Conservation (phyloP, 64 coral and sea anemone genomes). For the Montipora foliosa region DNA sequence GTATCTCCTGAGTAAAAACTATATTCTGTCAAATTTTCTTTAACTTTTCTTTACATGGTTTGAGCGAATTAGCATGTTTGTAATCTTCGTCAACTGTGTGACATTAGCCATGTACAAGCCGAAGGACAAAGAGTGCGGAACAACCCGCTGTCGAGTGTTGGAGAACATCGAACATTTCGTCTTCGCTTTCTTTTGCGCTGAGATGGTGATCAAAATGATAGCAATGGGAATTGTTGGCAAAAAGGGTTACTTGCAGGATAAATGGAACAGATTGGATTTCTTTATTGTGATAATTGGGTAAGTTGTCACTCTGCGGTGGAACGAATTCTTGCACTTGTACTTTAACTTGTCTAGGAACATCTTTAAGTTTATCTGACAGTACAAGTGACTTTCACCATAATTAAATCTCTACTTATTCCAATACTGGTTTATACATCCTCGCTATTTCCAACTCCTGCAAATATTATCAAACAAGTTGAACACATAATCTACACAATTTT, state of each 20-base stretch:
- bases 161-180: conserved; percentile 82
- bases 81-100: conserved; percentile 91
- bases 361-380: too few species aligned
- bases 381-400: too few species aligned
- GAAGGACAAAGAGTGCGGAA: conserved; percentile 63
- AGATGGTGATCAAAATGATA: conserved; percentile 97
- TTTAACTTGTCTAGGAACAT: too few species aligned
- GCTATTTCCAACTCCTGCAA: too few species aligned
- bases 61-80: conserved; percentile 94
- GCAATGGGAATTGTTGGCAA: conserved; percentile 95
- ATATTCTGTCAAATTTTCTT: conserved; percentile 1
- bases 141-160: conserved; percentile 67
- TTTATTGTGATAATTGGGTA: conserved; percentile 92
- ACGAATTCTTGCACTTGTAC: too few species aligned
- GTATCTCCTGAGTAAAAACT: neutral
- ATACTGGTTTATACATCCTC: too few species aligned
- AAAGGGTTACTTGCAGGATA: conserved; percentile 88
- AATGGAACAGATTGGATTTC: conserved; percentile 95
- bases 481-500: too few species aligned
- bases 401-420: too few species aligned
- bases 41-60: conserved; percentile 89
- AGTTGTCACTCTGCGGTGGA: conserved; percentile 1
- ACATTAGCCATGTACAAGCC: conserved; percentile 95
- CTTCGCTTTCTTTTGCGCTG: conserved; percentile 88
- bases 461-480: too few species aligned